phyloP scores from a whole-genome alignment of 2,113 vertebrate species.

The Falcunculus frontatus region DNA sequence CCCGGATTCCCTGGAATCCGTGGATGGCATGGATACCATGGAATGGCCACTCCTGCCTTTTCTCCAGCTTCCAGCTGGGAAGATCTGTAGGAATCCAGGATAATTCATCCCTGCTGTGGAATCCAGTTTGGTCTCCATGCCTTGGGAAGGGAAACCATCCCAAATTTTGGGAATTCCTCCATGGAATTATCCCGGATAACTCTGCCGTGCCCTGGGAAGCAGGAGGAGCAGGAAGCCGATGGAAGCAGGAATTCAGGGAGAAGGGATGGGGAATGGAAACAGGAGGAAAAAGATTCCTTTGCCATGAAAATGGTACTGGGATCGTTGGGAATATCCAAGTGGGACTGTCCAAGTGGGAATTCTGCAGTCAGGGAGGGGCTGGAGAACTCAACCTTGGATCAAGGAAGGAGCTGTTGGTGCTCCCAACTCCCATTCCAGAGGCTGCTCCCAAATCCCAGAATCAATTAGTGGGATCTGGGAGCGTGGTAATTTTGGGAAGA shows the following conservation, averaged over 20 bases:
- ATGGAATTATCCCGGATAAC: not conserved
- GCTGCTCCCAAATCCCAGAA: not conserved
- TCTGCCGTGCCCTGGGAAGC: not conserved
- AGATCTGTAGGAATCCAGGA: not conserved
- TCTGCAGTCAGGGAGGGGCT: fast-evolving
- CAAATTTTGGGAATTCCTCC: not conserved
- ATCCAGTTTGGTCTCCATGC: not conserved
- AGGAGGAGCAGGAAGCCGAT: not conserved
- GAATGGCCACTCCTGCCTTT: not conserved
- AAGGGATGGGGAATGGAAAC: not conserved
- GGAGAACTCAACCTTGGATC: not conserved
- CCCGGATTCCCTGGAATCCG: not conserved
- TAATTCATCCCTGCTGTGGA: not conserved
- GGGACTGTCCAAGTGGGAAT: not conserved
- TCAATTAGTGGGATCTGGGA: not conserved
- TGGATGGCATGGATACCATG: not conserved
- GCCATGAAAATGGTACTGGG: fast-evolving
- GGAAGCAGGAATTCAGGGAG: not conserved
- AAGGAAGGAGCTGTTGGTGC: not conserved
- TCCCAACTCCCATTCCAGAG: not conserved
- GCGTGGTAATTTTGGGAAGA: not conserved
- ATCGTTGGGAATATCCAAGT: not conserved
- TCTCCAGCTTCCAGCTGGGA: not conserved
- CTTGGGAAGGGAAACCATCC: not conserved
- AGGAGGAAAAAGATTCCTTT: not conserved